phyloP scores from a whole-genome alignment of 2,797 vertebrate genomes.

The Taeniopygia guttata region DNA sequence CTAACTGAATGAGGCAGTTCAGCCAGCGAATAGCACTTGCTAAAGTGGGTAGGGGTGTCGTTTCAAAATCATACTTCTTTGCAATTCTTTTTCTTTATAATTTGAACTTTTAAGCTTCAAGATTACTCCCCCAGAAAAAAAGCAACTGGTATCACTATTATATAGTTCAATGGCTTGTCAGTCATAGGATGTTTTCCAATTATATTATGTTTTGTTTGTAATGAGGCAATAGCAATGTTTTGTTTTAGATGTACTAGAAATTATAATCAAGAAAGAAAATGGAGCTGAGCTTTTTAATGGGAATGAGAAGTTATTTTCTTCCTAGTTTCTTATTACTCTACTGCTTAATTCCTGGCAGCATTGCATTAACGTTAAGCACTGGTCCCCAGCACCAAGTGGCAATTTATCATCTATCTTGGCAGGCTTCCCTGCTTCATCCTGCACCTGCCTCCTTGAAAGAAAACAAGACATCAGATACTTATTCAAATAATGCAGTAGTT shows the following conservation, averaged over 20 bases:
- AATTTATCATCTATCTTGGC: conserved; percentile 84
- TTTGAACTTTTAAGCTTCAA: not conserved
- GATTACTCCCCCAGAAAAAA: not conserved
- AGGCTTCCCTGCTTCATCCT: conserved; percentile 81
- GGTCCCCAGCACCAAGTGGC: conserved; percentile 66
- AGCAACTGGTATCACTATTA: not conserved
- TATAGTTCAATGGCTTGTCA: not conserved
- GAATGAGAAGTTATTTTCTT: conserved; percentile 59
- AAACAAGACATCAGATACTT: conserved; percentile 83
- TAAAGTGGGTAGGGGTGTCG: not conserved
- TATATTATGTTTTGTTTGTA: not conserved
- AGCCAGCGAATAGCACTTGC: not conserved
- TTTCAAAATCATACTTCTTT: not conserved
- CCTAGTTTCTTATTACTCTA: conserved; percentile 57
- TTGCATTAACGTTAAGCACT: conserved; percentile 53
- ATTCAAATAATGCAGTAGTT: conserved; percentile 82
- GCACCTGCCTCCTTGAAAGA: conserved; percentile 81
- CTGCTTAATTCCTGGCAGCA: conserved; percentile 62
- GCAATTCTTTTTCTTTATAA: not conserved
- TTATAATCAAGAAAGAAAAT: conserved; percentile 18
- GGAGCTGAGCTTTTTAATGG: conserved; percentile 22
- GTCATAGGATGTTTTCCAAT: not conserved
- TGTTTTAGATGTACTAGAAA: conserved; percentile 11
- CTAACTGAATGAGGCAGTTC: not conserved
- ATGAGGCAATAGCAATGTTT: not conserved